phyloP scores from a whole-genome alignment of 1,140 invertebrate species.

The Rhopalosiphum padi region DNA sequence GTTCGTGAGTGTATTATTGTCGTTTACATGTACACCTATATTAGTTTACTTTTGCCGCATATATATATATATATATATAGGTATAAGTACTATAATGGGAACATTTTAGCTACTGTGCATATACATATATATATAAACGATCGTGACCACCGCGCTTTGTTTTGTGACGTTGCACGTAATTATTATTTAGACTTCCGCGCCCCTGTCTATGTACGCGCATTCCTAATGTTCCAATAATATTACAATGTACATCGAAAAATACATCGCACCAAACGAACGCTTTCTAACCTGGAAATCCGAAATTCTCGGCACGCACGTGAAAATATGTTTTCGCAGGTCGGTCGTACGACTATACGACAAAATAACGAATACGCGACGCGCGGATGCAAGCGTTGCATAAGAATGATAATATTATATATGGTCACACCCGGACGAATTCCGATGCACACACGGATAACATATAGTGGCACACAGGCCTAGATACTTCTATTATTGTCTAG shows the following conservation, averaged over 20 bases:
- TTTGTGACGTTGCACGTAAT: neutral
- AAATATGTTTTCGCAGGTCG: slow-evolving; percentile 23
- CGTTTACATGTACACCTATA: neutral
- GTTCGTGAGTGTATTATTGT: neutral
- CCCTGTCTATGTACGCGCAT: neutral
- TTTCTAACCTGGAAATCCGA: slow-evolving; percentile 35
- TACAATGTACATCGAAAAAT: neutral
- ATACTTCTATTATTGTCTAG: slow-evolving; percentile 40
- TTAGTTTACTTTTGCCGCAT: neutral
- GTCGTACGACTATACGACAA: neutral
- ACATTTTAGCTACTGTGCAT: too few relatives aligned
- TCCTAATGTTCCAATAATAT: neutral
- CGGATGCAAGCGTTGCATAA: slow-evolving; percentile 25
- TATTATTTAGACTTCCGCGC: slow-evolving; percentile 5
- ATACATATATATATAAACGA: neutral
- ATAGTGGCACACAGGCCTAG: slow-evolving; percentile 33
- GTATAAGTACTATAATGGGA: too few relatives aligned
- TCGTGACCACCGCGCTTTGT: neutral
- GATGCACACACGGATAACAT: neutral
- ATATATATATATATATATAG: neutral
- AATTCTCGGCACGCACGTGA: slow-evolving; percentile 9
- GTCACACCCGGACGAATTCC: slow-evolving; percentile 50
- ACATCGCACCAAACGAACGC: neutral
- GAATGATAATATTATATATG: slow-evolving; percentile 28
- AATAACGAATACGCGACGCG: neutral